Evolutionary conservation across 2,888 invertebrate species (phyloP), one percentile per base, ranked within the genome.

Genomic region (Rosalia funebris): DNA sequence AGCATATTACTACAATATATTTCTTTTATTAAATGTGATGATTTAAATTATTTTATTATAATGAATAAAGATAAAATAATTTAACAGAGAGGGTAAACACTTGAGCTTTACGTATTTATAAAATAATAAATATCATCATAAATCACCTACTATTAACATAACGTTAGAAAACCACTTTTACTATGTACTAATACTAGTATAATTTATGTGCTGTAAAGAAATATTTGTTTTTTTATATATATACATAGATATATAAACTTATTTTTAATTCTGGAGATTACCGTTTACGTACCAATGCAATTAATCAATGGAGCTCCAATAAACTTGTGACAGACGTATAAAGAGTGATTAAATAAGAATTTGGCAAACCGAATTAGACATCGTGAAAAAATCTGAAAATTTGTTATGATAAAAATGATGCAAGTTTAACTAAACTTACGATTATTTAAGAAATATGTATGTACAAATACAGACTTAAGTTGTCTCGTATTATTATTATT

Each of bases 251-350:
- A n/a, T n/a, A n/a, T n/a, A n/a, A n/a, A n/a, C n/a, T n/a, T n/a
- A n/a, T n/a, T n/a, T n/a, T n/a, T 41, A 25, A 25, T 25, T 25
- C 4, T 7, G 25, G 7, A 34, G 34, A 34, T 34, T 34, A 34
- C 5, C 34, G 19, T 48, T 16, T 37, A 19, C 12, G 12, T 12
- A 16, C 9, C 17, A 4, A 34, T 37, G 48, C 37, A 48, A 48
- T 48, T 48, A 34, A 48, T 48, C 48, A 48, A 37, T 36, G 19
- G 11, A 20, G 11, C 3, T n/a, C 19, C 44, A 20, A 44, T 44
- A 20, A 44, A 44, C n/a, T 44, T 36, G 12, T 48, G 36, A 48
- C 36, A 36, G 19, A 12, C 20, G 37, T 34, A 11, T 34, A 34
- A 11, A 34, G 2, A 34, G 34, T n/a, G 34, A 34, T 34, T 34